phyloP scores from a whole-genome alignment of 1,140 invertebrate genomes.

The Brachionus calyciflorus region DNA sequence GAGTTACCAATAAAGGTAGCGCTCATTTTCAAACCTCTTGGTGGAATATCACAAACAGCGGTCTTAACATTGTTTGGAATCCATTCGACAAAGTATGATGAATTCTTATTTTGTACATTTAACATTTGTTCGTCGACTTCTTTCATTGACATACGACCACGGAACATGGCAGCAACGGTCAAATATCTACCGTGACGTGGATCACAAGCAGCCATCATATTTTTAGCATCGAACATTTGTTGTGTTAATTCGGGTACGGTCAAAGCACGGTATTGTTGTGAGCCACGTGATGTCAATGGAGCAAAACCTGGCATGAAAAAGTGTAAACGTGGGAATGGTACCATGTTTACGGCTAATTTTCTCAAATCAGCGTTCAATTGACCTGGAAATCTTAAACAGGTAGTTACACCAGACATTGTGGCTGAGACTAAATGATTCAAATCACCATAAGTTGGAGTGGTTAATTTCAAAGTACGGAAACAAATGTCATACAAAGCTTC shows the following conservation, averaged over 20 bases:
- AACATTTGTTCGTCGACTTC: conserved; percentile 73
- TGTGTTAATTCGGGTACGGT: conserved; percentile 77
- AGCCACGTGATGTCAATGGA: conserved; percentile 76
- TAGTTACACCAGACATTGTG: conserved; percentile 80
- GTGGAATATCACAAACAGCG: conserved; percentile 68
- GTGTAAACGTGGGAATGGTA: conserved; percentile 87
- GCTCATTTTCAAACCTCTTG: conserved; percentile 65
- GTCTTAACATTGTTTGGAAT: conserved; percentile 70
- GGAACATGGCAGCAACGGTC: conserved; percentile 87
- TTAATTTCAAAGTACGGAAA: conserved; percentile 72
- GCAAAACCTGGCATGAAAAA: conserved; percentile 97
- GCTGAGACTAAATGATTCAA: conserved; percentile 66
- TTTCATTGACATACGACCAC: conserved; percentile 91
- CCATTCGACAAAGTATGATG: conserved; percentile 71
- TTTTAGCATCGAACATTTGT: conserved; percentile 70
- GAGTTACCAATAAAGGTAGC: conserved; percentile 63
- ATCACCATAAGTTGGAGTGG: conserved; percentile 71
- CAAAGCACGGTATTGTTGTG: conserved; percentile 58
- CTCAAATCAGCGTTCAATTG: conserved; percentile 77
- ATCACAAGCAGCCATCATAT: conserved; percentile 89
- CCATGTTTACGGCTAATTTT: conserved; percentile 96
- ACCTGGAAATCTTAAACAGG: conserved; percentile 65
- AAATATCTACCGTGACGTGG: conserved; percentile 82
- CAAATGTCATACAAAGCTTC: conserved; percentile 79
- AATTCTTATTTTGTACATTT: conserved; percentile 85